Conservation (phyloP, 2,113 vertebrate species). For the Tichodroma muraria region DNA sequence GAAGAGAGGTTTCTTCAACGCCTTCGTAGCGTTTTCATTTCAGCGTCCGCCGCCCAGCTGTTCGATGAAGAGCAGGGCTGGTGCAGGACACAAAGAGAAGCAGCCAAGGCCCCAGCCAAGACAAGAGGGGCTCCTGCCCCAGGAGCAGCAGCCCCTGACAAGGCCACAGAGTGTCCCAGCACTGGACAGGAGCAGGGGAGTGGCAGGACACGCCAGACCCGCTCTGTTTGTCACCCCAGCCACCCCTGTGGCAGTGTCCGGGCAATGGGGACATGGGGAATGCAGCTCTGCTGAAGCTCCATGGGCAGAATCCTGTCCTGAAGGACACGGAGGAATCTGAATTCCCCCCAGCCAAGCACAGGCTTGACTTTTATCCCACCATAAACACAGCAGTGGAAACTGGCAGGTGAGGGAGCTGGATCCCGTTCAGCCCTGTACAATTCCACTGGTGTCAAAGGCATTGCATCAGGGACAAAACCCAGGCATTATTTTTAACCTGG, state of each 20-base stretch:
- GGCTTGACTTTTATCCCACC: not conserved
- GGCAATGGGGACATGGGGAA: accelerated
- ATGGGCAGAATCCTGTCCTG: not conserved
- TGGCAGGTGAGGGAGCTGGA: slow-evolving; percentile 26
- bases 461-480: not conserved
- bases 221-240: not conserved
- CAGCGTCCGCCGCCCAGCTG: not conserved
- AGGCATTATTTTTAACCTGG: slow-evolving; percentile 41
- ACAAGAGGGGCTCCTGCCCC: not conserved
- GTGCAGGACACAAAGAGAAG: not conserved
- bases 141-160: not conserved
- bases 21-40: no score
- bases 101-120: not conserved
- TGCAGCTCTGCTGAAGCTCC: not conserved
- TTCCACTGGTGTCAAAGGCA: slow-evolving; percentile 38
- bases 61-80: not conserved
- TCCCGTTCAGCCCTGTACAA: slow-evolving; percentile 26
- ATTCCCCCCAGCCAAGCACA: not conserved
- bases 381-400: not conserved
- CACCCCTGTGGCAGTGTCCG: not conserved
- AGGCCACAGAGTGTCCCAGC: not conserved
- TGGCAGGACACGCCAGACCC: not conserved
- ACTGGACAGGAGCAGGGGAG: not conserved
- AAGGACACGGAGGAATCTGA: not conserved
- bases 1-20: not conserved